These are phyloP conservation scores for Triplophysa siluroides DNA, from an alignment of 2,113 vertebrate species.

Conservation along the genomic window DNA sequence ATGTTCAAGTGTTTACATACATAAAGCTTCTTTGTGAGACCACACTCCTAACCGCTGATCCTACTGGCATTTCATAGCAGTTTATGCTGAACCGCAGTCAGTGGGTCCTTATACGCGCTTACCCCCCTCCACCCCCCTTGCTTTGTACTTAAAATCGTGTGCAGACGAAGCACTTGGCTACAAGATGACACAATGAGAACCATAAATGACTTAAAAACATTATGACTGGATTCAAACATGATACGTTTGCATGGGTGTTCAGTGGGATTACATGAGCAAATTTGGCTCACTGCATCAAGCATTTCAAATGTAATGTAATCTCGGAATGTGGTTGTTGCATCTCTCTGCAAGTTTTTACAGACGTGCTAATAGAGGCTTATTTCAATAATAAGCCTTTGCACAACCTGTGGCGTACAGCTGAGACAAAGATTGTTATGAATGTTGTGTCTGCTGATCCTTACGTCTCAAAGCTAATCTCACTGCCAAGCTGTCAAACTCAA, in stretches of 20 bases:
- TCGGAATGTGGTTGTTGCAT: not conserved
- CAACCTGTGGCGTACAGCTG: conserved; percentile 45
- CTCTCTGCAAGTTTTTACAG: not conserved
- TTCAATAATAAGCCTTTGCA: conserved; percentile 38
- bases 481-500: conserved; percentile 69
- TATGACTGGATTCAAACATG: not conserved
- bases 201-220: not conserved
- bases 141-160: not conserved
- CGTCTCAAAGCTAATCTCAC: conserved; percentile 70
- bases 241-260: not conserved
- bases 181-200: not conserved
- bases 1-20: not conserved
- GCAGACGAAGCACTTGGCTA: not conserved
- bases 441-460: conserved; percentile 68
- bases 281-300: not conserved
- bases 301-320: not conserved
- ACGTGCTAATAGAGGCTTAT: not conserved
- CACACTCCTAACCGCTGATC: conserved; percentile 27
- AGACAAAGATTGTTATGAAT: conserved; percentile 61
- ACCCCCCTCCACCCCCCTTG: not conserved
- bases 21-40: conserved; percentile 1
- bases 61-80: conserved; percentile 14
- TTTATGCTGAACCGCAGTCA: conserved; percentile 43
- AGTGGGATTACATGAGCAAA: not conserved
- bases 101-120: not conserved